These are phyloP conservation scores for Apostichopus californicus DNA, from an alignment of 35 echinoderm and acorn worm genomes.

Conservation along the genomic window DNA sequence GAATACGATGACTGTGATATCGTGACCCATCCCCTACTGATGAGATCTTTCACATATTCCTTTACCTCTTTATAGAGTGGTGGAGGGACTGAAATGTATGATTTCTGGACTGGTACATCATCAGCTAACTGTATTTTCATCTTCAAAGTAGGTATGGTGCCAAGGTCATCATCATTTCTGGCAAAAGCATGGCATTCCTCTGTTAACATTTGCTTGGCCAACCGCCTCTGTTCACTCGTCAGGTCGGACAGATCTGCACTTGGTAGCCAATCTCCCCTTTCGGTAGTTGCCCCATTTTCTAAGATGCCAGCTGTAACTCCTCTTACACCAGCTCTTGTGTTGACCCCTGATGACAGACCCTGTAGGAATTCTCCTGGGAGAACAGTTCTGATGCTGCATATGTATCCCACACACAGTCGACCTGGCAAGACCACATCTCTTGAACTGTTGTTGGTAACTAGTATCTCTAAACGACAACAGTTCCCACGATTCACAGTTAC, in stretches of 20 bases:
- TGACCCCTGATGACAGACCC: background rate
- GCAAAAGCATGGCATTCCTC: conserved; percentile 62
- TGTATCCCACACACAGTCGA: no score
- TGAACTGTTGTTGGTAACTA: conserved; percentile 10
- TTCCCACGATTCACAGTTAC: conserved; percentile 16
- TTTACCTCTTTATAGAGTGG: conserved; percentile 69
- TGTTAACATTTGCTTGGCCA: conserved; percentile 56
- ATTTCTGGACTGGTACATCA: conserved; percentile 68
- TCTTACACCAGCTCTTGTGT: background rate
- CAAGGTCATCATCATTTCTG: conserved; percentile 66
- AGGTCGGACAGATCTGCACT: conserved; percentile 46
- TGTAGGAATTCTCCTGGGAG: background rate
- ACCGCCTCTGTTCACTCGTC: conserved; percentile 17
- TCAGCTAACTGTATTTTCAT: conserved; percentile 69
- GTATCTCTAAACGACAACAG: background rate
- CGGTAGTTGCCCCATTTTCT: background rate
- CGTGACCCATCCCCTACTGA: conserved; percentile 58
- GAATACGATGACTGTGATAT: conserved; percentile 74
- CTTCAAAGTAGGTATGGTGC: conserved; percentile 53
- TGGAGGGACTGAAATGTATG: conserved; percentile 65
- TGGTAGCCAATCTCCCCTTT: background rate
- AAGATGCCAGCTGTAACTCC: background rate
- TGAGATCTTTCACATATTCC: conserved; percentile 64
- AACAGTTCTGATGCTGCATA: background rate
- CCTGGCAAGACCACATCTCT: background rate